These are phyloP conservation scores for Acinonyx jubatus DNA, from an alignment of 2,113 vertebrate genomes.

Conservation along the genomic window DNA sequence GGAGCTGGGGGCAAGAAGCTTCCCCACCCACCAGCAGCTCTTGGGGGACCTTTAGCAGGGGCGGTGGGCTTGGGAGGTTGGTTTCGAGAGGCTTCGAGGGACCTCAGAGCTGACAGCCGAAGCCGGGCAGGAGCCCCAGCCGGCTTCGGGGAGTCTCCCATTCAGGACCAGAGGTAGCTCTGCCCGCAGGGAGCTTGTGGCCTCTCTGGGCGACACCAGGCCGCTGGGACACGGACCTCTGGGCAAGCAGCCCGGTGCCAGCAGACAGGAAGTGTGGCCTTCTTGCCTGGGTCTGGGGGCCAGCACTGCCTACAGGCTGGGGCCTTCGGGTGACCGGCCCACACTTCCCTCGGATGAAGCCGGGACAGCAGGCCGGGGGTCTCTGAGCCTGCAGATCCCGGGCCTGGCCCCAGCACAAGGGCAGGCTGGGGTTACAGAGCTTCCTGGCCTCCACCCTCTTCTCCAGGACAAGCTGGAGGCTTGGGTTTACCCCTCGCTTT, in stretches of 20 bases:
- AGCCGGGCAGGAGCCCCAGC: rapidly evolving
- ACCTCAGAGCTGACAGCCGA: neutral
- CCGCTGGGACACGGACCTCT: rapidly evolving
- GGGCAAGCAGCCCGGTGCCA: rapidly evolving
- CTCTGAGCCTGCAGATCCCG: rapidly evolving
- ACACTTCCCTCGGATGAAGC: rapidly evolving
- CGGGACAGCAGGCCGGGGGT: neutral
- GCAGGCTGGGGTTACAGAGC: neutral
- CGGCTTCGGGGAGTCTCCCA: neutral
- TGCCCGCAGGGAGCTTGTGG: rapidly evolving
- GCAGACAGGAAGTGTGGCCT: rapidly evolving
- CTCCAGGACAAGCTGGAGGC: neutral
- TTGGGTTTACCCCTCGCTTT: neutral
- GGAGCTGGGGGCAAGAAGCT: neutral
- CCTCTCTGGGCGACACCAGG: neutral
- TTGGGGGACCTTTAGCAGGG: rapidly evolving
- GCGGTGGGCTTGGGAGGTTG: rapidly evolving
- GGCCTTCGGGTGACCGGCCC: too few relatives aligned
- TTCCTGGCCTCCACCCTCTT: neutral
- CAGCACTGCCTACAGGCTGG: rapidly evolving
- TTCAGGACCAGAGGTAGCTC: rapidly evolving
- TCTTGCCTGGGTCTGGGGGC: neutral
- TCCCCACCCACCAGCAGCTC: neutral
- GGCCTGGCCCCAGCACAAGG: rapidly evolving
- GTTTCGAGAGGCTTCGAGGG: neutral